Percentiles rank a stretch among this genome's conserved stretches.
Conservation (phyloP, 1,140 invertebrate species). For the Aradophagus sp. region DNA sequence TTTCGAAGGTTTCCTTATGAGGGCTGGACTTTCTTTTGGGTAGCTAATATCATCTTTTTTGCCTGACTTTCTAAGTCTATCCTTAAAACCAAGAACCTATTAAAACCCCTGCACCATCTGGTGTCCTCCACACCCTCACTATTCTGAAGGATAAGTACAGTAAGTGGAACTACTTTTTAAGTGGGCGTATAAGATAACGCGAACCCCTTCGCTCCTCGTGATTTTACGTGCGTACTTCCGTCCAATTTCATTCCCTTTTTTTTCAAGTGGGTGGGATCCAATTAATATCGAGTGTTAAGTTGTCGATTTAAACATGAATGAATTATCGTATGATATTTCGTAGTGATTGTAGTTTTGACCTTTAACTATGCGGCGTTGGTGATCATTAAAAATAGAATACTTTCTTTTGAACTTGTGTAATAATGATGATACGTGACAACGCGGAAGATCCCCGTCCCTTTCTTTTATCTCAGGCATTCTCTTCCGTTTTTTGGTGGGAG, state of each 20-base stretch:
- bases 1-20: slow-evolving; percentile 28
- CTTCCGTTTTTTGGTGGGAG: slow-evolving; percentile 22
- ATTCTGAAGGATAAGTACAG: slow-evolving; percentile 33
- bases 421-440: slow-evolving; percentile 23
- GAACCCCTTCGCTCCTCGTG: slow-evolving; percentile 45
- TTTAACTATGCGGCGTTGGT: neutral
- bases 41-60: slow-evolving; percentile 22
- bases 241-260: slow-evolving; percentile 42
- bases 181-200: slow-evolving; percentile 61
- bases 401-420: slow-evolving; percentile 4
- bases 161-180: slow-evolving; percentile 58
- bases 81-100: slow-evolving; percentile 37
- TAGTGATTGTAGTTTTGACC: neutral
- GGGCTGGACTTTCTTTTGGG: slow-evolving; percentile 19
- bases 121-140: slow-evolving; percentile 40
- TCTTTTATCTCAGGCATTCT: slow-evolving; percentile 7
- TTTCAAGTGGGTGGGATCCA: slow-evolving; percentile 18
- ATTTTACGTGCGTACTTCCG: slow-evolving; percentile 45
- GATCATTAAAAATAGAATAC: neutral
- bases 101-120: slow-evolving; percentile 62
- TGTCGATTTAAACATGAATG: slow-evolving; percentile 34
- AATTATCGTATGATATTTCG: slow-evolving; percentile 7
- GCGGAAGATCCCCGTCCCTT: slow-evolving; percentile 1
- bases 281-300: slow-evolving; percentile 45
- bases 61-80: slow-evolving; percentile 39